Conservation (phyloP, 2,797 vertebrate species). For the Periophthalmus magnuspinnatus region DNA sequence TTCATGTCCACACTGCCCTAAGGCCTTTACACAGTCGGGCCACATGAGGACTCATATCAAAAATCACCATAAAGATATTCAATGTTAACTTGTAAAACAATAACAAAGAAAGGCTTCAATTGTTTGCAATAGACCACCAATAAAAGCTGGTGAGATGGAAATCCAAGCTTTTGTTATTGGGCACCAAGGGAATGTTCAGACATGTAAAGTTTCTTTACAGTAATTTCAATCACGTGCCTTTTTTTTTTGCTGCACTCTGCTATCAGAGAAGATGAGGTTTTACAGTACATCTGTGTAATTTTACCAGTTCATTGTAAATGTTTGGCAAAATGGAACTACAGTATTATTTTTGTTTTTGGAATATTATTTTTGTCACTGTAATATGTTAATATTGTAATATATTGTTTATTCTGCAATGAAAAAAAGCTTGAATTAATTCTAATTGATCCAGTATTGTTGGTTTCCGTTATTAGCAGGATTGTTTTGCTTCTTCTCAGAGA, state of each 20-base stretch:
- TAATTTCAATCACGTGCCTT: background rate
- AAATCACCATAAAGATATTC: slow-evolving; percentile 54
- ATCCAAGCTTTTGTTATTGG: background rate
- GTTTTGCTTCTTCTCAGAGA: background rate
- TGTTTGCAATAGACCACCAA: background rate
- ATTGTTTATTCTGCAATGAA: background rate
- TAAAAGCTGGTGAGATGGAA: background rate
- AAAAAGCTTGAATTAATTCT: background rate
- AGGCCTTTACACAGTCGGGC: slow-evolving; percentile 73
- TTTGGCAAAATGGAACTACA: background rate
- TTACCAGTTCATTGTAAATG: background rate
- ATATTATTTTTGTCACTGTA: background rate
- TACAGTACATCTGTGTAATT: background rate
- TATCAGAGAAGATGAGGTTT: background rate
- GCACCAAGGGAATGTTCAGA: background rate
- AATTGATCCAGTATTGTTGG: background rate
- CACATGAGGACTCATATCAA: slow-evolving; percentile 76
- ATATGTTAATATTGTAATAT: background rate
- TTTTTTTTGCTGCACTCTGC: background rate
- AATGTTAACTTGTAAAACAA: background rate
- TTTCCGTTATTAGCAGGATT: background rate
- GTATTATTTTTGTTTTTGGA: background rate
- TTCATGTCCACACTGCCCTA: slow-evolving; percentile 72
- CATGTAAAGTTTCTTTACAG: background rate
- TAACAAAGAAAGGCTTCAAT: too few species aligned